Base-by-base conservation (phyloP, 2,113 vertebrate species). In the Bos taurus region DNA sequence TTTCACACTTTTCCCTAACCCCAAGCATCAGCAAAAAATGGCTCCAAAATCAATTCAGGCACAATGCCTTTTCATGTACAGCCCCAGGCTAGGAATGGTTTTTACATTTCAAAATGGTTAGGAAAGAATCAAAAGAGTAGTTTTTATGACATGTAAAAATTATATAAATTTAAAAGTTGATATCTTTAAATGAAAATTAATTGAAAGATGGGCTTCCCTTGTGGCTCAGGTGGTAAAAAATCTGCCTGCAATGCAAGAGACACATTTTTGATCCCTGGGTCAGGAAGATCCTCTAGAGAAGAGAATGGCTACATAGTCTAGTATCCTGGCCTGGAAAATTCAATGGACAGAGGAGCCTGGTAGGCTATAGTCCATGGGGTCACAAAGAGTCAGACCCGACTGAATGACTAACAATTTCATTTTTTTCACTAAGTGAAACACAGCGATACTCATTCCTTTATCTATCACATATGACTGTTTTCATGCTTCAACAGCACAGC, bases 131-230 rank as follows among this genome's bases (percentile, higher is more conserved):
- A 57, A 71, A 77, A 67, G 23, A 94, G 90, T 36, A 71, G 11
- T 88, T 83, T 96, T 78, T 54, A 77, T 93, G 43, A 82, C 46
- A 94, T 78, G 48, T 84, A 74, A 91, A 97, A 94, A 52, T 64
- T 56, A 81, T 40, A 83, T 90, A 74, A 94, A 95, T 95, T 90
- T 54, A 89, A 89, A 95, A 95, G 62, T 97, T 48, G 40, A 10
- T 67, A 40, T 83, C 26, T 93, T 95, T 96, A 88, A 89, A 82
- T 59, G 74, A 94, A 95, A 16, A 25, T 74, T 95, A 71, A 93
- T 59, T 93, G 64, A 67, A 71, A 71, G 17, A 71, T 71, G 64
- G 19, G 67, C n/a, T 36, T 67, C 64, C 64, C 17, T 67, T 36
- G 64, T 67, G 17, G 9, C 17, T 67, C 64, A 67, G 64, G 36